phyloP scores from a whole-genome alignment of 1,140 invertebrate genomes.

The Listronotus bonariensis region DNA sequence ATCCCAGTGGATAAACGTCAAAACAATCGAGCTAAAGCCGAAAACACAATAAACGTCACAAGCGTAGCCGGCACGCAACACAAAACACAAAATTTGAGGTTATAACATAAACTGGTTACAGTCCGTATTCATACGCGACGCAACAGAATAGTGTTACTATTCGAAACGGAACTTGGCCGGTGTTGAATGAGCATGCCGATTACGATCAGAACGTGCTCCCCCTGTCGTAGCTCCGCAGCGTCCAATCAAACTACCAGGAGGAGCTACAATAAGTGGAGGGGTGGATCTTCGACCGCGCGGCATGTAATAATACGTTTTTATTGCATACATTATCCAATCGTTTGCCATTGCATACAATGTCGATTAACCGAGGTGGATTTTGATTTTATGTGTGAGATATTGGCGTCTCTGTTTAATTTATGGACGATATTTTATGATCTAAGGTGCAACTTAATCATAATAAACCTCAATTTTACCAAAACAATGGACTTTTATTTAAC shows the following conservation, averaged over 20 bases:
- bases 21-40: conserved; percentile 24
- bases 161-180: conserved; percentile 22
- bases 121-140: conserved; percentile 3
- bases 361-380: conserved; percentile 38
- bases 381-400: conserved; percentile 34
- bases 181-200: conserved; percentile 26
- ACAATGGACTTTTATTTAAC: not conserved
- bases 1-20: not conserved
- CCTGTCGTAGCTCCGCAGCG: conserved; percentile 6
- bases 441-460: conserved; percentile 23
- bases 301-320: conserved; percentile 55
- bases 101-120: conserved; percentile 2
- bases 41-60: conserved; percentile 13
- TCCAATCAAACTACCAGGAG: conserved; percentile 48
- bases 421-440: conserved; percentile 30
- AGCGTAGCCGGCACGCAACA: conserved; percentile 14
- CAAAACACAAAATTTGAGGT: conserved; percentile 12
- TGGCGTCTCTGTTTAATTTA: conserved; percentile 32
- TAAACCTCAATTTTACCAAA: conserved; percentile 21
- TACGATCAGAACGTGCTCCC: conserved; percentile 19
- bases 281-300: conserved; percentile 41
- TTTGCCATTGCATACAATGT: conserved; percentile 45
- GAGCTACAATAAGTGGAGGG: conserved; percentile 49
- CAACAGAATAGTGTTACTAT: conserved; percentile 15
- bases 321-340: conserved; percentile 54